These are phyloP conservation scores for Lottia gigantea DNA, from an alignment of 2,888 invertebrate genomes.

Conservation along the genomic window DNA sequence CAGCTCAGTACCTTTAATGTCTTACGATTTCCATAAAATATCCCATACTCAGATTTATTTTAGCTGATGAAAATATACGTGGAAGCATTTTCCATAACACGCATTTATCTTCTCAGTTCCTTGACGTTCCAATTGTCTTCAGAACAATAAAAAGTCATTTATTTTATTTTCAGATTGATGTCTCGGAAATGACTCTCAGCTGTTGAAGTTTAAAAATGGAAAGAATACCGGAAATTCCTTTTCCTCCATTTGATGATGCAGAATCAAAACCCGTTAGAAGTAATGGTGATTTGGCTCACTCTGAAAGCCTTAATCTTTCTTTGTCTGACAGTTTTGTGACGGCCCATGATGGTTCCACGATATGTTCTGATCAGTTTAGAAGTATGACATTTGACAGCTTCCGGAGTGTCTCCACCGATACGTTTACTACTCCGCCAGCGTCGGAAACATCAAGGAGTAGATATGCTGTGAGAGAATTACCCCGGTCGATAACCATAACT, in stretches of 20 bases:
- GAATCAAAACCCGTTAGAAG: slow-evolving; percentile 5
- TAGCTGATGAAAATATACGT: no score
- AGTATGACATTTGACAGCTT: slow-evolving; percentile 22
- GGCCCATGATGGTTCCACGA: slow-evolving; percentile 5
- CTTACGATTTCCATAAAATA: no score
- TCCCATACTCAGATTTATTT: no score
- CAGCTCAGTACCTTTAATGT: no score
- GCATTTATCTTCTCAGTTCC: no score
- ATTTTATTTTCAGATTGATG: slow-evolving; percentile 5
- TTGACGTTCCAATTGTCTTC: no score
- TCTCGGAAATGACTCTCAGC: background rate
- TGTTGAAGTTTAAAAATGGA: slow-evolving; percentile 4
- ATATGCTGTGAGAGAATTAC: slow-evolving; percentile 20
- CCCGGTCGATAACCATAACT: background rate
- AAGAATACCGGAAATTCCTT: slow-evolving; percentile 7
- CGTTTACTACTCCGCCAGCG: slow-evolving; percentile 18
- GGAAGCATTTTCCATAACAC: no score
- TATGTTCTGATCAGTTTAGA: slow-evolving; percentile 8
- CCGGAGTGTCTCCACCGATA: slow-evolving; percentile 20
- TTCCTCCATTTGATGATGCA: slow-evolving; percentile 4
- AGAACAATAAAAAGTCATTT: background rate
- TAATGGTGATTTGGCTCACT: slow-evolving; percentile 5
- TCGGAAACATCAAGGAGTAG: slow-evolving; percentile 19
- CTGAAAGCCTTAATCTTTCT: background rate
- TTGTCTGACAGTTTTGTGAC: slow-evolving; percentile 9